Evolutionary conservation across 53 echinoderm and acorn worm species (phyloP), one percentile per base, ranked within the genome.

Genomic region (Holothuria leucospilota): DNA sequence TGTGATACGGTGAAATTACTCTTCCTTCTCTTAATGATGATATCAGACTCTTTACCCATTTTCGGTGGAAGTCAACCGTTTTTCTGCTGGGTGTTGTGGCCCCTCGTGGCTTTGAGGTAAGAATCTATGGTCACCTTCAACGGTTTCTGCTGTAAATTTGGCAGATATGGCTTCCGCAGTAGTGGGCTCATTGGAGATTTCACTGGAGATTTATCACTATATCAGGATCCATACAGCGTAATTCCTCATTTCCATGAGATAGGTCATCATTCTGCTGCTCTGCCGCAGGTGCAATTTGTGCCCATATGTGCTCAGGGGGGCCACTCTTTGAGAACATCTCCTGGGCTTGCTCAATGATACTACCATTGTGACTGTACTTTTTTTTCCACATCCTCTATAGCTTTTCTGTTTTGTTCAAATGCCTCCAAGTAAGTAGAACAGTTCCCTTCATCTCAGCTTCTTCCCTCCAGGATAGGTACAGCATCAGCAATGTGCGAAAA

Each of bases 271-370:
- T 67, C 6, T 27, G 12, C 29, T 77, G 77, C 16, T 52, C 56
- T 25, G 77, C 27, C 63, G 11, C 72, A 28, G 78, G 85, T 27
- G 85, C 89, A 51, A 89, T 41, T 23, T 49, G 26, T 20, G 75
- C 89, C 89, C 89, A 89, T 18, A 68, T 79, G 84, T 89, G 75
- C 23, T 61, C 75, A 26, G 89, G 89, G 13, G 89, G 77, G 16
- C 89, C 65, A 34, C n/a, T 34, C 20, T 89, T 40, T 13, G 69
- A 27, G 40, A 52, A 13, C 11, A 23, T 29, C n/a, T 79, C 62
- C 29, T 59, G 23, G 20, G 89, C 89, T 40, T 84, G 59, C 26
- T 89, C 84, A 39, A 83, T 61, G 60, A 63, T 61, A 5, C 52
- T 20, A 11, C 30, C 29, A 62, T 71, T 24, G 2, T 71, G 56